Evolutionary conservation across 2,888 invertebrate genomes (phyloP).

Genomic region (Brenthis daphne): DNA sequence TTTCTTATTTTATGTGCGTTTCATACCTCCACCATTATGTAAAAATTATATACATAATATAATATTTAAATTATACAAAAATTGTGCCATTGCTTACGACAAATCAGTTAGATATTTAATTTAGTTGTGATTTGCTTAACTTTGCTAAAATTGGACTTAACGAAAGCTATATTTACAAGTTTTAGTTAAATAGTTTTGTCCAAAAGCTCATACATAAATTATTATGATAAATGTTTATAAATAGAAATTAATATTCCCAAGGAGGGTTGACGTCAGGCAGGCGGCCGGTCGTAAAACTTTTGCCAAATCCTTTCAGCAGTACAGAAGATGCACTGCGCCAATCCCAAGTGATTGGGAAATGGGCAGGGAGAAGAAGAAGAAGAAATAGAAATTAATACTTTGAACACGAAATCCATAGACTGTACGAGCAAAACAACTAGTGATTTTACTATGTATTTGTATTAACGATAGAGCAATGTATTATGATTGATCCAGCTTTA

Average conservation of each 20-base stretch:
- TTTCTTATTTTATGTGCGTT: background rate
- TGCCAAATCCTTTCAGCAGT: too few relatives aligned
- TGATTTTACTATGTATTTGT: background rate
- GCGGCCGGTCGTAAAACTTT: too few relatives aligned
- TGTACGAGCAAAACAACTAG: background rate
- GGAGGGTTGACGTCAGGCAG: too few relatives aligned
- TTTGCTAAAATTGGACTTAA: constrained; percentile 10
- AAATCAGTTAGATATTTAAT: background rate
- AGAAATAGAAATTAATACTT: background rate
- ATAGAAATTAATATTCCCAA: background rate
- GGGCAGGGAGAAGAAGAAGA: too few relatives aligned
- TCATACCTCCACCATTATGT: constrained; percentile 5
- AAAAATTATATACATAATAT: background rate
- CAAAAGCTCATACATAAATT: constrained; percentile 1
- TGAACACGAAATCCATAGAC: background rate
- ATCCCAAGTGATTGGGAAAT: too few relatives aligned
- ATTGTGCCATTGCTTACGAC: background rate
- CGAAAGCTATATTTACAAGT: background rate
- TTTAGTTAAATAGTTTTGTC: background rate
- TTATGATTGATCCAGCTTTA: constrained; percentile 9
- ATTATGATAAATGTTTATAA: constrained; percentile 1
- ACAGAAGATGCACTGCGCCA: too few relatives aligned
- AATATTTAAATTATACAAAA: background rate
- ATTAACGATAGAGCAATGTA: background rate
- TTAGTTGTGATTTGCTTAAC: too few relatives aligned